Conservation (phyloP, 1,140 invertebrate genomes). For the Drosophila malerkotliana region DNA sequence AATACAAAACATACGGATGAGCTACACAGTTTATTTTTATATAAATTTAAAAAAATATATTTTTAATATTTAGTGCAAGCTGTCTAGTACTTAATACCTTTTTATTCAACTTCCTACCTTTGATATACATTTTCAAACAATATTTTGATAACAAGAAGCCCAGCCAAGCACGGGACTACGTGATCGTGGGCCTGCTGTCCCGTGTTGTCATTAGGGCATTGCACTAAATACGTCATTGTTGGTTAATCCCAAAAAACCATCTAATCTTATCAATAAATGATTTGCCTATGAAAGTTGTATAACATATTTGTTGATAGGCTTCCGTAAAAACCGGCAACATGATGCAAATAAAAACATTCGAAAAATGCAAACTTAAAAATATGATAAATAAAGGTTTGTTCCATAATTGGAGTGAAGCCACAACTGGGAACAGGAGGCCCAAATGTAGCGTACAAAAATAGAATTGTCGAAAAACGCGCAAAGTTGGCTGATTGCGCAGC, state of each 20-base stretch:
- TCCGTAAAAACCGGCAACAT: background rate
- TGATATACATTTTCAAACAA: too few species aligned
- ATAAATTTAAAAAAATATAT: too few species aligned
- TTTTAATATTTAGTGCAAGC: too few species aligned
- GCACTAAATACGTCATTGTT: slow-evolving; percentile 37
- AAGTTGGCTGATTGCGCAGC: slow-evolving; percentile 27
- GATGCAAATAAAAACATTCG: background rate
- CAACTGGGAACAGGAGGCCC: slow-evolving; percentile 15
- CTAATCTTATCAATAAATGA: slow-evolving; percentile 26
- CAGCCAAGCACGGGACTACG: slow-evolving; percentile 37
- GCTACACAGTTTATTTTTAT: too few species aligned
- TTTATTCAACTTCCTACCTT: too few species aligned
- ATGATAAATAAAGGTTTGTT: background rate
- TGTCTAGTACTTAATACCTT: too few species aligned
- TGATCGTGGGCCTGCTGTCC: slow-evolving; percentile 47
- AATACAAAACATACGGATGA: too few species aligned
- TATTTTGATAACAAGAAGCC: too few species aligned
- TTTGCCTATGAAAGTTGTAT: slow-evolving; percentile 30
- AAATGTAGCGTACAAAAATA: slow-evolving; percentile 22
- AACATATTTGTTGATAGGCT: slow-evolving; percentile 14
- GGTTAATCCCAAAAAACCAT: background rate
- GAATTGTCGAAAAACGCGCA: slow-evolving; percentile 11
- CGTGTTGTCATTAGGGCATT: slow-evolving; percentile 20
- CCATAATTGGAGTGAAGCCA: background rate
- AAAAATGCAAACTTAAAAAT: background rate